phyloP scores from a whole-genome alignment of 2,113 vertebrate species.

The Prunella fulvescens region DNA sequence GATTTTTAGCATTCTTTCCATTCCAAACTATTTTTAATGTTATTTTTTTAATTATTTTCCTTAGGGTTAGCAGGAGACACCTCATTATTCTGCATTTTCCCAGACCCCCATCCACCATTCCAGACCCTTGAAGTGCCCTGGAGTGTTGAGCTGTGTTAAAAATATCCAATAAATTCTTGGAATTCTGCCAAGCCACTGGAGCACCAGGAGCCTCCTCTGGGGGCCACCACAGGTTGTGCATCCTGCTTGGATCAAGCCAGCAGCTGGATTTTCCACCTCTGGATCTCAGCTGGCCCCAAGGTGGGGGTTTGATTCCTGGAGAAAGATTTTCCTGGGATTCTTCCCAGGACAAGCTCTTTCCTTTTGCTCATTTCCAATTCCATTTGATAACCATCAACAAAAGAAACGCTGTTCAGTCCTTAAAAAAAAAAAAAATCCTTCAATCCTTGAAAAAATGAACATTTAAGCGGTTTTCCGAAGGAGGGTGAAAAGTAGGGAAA shows the following conservation, averaged over 20 bases:
- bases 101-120: fast-evolving
- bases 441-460: background rate
- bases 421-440: background rate
- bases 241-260: fast-evolving
- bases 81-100: background rate
- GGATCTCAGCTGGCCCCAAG: background rate
- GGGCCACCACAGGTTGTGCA: background rate
- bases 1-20: fast-evolving
- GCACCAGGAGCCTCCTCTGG: background rate
- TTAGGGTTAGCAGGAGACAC: background rate
- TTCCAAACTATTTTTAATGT: background rate
- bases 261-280: background rate
- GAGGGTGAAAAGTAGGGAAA: background rate
- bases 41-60: background rate
- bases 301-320: background rate
- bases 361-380: background rate
- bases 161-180: background rate
- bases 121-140: fast-evolving
- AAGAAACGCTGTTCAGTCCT: background rate
- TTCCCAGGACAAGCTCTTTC: background rate
- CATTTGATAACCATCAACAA: background rate
- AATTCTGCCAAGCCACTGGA: background rate
- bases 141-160: fast-evolving
- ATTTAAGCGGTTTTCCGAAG: background rate
- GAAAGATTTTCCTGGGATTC: background rate